A percentile compares a stretch with the other conserved stretches of the same genome.
Conservation (phyloP, 2,888 invertebrate species). For the Melinaea marsaeus region DNA sequence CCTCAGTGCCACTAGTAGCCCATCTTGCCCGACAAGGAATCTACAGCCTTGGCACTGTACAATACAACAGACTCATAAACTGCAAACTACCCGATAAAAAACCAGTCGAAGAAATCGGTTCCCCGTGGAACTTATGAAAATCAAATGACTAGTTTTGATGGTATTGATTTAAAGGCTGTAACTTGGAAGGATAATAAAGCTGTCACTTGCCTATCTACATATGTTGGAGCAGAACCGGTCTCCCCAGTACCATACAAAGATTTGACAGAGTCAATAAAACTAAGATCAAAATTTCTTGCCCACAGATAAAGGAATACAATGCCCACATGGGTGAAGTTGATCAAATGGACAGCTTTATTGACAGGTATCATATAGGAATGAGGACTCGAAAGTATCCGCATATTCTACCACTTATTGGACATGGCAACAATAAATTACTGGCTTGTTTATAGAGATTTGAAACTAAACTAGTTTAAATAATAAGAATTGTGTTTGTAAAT, state of each 20-base stretch:
- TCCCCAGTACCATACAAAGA: conserved; percentile 29
- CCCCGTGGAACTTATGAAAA: no score
- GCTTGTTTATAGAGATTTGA: no score
- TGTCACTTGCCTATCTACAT: conserved; percentile 42
- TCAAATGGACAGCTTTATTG: conserved; percentile 38
- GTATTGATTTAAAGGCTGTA: no score
- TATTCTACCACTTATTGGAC: conserved; percentile 23
- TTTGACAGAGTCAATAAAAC: conserved; percentile 37
- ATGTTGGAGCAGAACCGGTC: conserved; percentile 41
- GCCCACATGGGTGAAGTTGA: conserved; percentile 48
- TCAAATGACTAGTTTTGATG: no score
- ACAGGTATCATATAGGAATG: conserved; percentile 37
- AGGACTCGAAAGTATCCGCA: conserved; percentile 38
- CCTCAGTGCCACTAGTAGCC: conserved; percentile 37
- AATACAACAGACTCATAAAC: conserved; percentile 33
- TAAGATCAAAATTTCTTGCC: conserved; percentile 24
- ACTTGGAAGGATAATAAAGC: not conserved
- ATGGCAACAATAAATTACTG: no score
- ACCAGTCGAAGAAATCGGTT: conserved; percentile 18
- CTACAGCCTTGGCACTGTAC: conserved; percentile 36
- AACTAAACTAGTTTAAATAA: no score
- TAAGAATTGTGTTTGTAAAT: no score
- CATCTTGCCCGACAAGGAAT: conserved; percentile 41
- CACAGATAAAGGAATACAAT: conserved; percentile 44
- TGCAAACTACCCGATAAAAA: conserved; percentile 41